Evolutionary conservation across 2,888 invertebrate species (phyloP), one percentile per base, ranked within the genome.

Genomic region (Gnatocerus cornutus): DNA sequence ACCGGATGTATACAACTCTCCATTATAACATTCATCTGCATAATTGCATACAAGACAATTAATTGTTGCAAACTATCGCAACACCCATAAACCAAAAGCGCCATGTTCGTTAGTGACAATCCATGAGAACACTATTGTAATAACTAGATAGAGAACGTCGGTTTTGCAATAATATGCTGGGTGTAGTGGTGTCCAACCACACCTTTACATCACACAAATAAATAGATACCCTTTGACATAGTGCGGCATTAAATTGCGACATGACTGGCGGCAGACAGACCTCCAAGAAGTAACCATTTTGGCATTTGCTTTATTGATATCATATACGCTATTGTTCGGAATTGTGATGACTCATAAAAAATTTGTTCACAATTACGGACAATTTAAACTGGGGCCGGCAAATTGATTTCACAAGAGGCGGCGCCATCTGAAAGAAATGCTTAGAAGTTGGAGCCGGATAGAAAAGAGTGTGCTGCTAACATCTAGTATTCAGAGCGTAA

Each of bases 211-310:
- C 78, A 75, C 71, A 74, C 68, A 78, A 75, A 79, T 80, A 79
- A 81, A 80, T 64, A 63, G 27, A 39, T 82, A 81, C 81, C 81
- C 82, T 81, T 79, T 80, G 80, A 81, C 81, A 81, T 80, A 79
- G 74, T 72, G 73, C 72, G 61, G 71, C 62, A 72, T 71, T 69
- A 62, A 55, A 73, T 75, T 75, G 67, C 74, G 62, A 72, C 73
- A 75, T 63, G 61, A 13, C 62, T 43, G 29, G 13, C 45, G 21
- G 14, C 10, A 43, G 13, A 21, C 12, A 27, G n/a, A 12, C 5
- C 43, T 12, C 21, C 41, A 21, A 41, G 43, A 43, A 16, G 27
- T 37, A 13, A 8, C 16, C 58, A 9, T 58, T 53, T 37, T n/a
- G 16, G n/a, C n/a, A 37, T 56, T 41, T 39, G 8, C 10, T 33